phyloP scores from a whole-genome alignment of 2,888 invertebrate species.

The Torymus texanus region DNA sequence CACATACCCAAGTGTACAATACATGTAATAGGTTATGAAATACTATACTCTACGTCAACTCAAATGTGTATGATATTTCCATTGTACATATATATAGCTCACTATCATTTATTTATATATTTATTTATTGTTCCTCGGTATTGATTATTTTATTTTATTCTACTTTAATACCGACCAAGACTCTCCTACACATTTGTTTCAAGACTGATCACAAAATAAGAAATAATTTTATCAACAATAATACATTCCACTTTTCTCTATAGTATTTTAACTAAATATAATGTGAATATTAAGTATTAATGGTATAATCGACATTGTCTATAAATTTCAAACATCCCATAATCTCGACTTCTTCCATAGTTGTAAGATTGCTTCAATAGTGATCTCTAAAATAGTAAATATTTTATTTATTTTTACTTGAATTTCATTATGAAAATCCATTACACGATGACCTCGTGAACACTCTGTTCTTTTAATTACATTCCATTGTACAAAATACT shows the following conservation, averaged over 20 bases:
- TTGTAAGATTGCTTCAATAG: not conserved
- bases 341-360: slow-evolving; percentile 8
- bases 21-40: slow-evolving; percentile 47
- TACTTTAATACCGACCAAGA: slow-evolving; percentile 27
- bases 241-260: slow-evolving; percentile 18
- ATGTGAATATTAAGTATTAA: slow-evolving; percentile 7
- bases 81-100: slow-evolving; percentile 47
- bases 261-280: too few species aligned
- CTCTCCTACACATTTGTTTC: slow-evolving; percentile 24
- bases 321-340: not conserved
- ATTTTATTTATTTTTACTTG: too few species aligned
- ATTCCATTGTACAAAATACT: slow-evolving; percentile 45
- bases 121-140: slow-evolving; percentile 21
- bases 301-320: not conserved
- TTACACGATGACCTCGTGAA: not conserved
- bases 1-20: slow-evolving; percentile 35
- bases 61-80: slow-evolving; percentile 39
- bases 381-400: not conserved
- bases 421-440: not conserved
- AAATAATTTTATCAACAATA: slow-evolving; percentile 14
- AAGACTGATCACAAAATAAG: slow-evolving; percentile 39
- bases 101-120: slow-evolving; percentile 45
- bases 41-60: slow-evolving; percentile 9
- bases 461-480: slow-evolving; percentile 24
- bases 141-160: slow-evolving; percentile 31